These are phyloP conservation scores for Asbolus verrucosus DNA, from an alignment of 1,140 invertebrate genomes.

Conservation along the genomic window DNA sequence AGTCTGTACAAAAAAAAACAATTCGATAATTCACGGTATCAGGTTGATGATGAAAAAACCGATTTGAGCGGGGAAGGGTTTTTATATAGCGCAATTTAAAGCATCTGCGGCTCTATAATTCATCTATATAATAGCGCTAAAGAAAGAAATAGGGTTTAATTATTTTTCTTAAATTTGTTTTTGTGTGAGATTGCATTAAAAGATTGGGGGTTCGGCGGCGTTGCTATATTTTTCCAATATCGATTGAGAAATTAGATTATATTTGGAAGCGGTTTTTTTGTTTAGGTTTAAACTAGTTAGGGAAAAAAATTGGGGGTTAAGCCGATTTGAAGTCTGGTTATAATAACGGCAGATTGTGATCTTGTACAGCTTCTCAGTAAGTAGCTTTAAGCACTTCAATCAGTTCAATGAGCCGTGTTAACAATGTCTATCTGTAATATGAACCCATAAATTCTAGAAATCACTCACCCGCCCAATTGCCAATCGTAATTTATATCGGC, in stretches of 20 bases:
- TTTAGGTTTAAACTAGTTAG: background rate
- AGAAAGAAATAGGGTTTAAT: background rate
- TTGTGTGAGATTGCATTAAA: slow-evolving; percentile 3
- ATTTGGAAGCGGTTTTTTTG: background rate
- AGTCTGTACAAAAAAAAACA: background rate
- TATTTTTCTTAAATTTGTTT: slow-evolving; percentile 26
- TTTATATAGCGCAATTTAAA: slow-evolving; percentile 10
- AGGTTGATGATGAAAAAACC: slow-evolving; percentile 16
- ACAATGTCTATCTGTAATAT: slow-evolving; percentile 12
- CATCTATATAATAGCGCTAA: slow-evolving; percentile 8
- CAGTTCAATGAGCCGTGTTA: slow-evolving; percentile 32
- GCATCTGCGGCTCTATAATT: slow-evolving; percentile 23
- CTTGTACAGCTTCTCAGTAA: slow-evolving; percentile 25
- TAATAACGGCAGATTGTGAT: slow-evolving; percentile 12
- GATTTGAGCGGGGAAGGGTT: background rate
- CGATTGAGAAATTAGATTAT: background rate
- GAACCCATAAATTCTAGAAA: slow-evolving; percentile 33
- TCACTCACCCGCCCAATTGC: slow-evolving; percentile 20
- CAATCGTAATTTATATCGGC: slow-evolving; percentile 21
- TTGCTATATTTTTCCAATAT: background rate
- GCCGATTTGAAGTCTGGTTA: slow-evolving; percentile 16
- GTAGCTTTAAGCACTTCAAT: slow-evolving; percentile 37
- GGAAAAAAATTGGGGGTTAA: slow-evolving; percentile 17
- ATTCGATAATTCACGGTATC: slow-evolving; percentile 21
- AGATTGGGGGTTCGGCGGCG: background rate